A percentile compares a stretch with the other conserved stretches of the same genome.
phyloP scores from a whole-genome alignment of 2,113 vertebrate species.

The Periophthalmus modestus region DNA sequence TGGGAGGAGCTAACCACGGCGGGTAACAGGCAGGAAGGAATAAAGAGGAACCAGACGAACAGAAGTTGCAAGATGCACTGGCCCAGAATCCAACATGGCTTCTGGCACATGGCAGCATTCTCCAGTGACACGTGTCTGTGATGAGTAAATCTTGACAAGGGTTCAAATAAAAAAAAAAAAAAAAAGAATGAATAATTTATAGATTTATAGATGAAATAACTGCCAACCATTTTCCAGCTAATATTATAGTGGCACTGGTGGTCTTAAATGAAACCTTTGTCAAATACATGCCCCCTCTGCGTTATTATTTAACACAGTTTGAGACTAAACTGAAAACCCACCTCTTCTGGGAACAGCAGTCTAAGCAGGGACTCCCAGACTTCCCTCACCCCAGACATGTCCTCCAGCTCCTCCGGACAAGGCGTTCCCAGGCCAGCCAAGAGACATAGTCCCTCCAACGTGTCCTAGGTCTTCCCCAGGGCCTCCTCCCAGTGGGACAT shows the following conservation, averaged over 20 bases:
- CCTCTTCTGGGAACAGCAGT: too few species aligned
- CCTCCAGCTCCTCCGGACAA: too few species aligned
- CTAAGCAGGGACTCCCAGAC: too few species aligned
- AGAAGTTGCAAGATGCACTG: slow-evolving; percentile 48
- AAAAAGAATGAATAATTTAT: background rate
- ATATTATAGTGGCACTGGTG: background rate
- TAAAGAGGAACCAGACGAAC: too few species aligned
- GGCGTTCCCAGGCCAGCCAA: too few species aligned
- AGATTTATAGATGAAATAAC: background rate
- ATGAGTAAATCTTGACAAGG: background rate
- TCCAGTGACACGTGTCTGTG: slow-evolving; percentile 48
- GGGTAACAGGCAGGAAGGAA: background rate
- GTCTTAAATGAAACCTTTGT: background rate
- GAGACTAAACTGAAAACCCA: too few species aligned
- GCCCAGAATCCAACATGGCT: slow-evolving; percentile 63
- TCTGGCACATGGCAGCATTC: slow-evolving; percentile 52
- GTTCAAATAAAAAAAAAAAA: background rate
- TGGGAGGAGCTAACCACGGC: background rate
- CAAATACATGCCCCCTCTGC: too few species aligned
- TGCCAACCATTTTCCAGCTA: background rate
- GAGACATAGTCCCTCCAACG: too few species aligned
- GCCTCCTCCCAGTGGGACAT: too few species aligned
- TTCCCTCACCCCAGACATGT: too few species aligned
- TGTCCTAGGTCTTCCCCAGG: too few species aligned
- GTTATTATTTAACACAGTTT: too few species aligned